Percentiles rank a stretch among this genome's conserved stretches.
Evolutionary conservation across 2,113 vertebrate genomes (phyloP).

Genomic region (Alethe diademata): DNA sequence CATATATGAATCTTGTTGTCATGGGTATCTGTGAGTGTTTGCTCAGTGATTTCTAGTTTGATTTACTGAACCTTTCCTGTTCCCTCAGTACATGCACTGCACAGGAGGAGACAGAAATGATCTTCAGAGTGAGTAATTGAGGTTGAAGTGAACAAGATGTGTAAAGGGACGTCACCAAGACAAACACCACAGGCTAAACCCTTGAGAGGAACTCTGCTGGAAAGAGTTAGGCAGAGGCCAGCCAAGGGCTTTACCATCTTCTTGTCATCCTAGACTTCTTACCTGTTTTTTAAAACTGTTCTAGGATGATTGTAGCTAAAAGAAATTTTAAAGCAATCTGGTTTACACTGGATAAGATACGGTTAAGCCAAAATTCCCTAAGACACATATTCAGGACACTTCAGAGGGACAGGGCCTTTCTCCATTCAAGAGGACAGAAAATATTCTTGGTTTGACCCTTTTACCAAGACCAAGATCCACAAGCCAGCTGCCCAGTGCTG

Average conservation of each 20-base stretch:
- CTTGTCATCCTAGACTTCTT: not conserved
- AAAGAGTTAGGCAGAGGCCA: not conserved
- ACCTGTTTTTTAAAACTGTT: not conserved
- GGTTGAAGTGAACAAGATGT: not conserved
- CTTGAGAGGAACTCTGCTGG: not conserved
- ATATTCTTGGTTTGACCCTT: not conserved
- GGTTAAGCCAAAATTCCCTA: not conserved
- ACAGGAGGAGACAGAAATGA: not conserved
- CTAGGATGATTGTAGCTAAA: not conserved
- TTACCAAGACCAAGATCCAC: not conserved
- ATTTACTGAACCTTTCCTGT: not conserved
- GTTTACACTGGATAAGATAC: not conserved
- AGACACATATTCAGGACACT: not conserved
- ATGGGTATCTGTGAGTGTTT: not conserved
- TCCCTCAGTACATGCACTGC: not conserved
- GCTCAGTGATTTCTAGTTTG: not conserved
- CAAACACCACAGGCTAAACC: not conserved
- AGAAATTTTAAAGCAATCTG: not conserved
- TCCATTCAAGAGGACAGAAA: not conserved
- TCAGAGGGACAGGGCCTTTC: not conserved
- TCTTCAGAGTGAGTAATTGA: not conserved
- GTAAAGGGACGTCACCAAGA: not conserved
- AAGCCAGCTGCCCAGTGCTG: not conserved
- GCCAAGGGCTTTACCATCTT: not conserved
- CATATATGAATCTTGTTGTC: not conserved